Percentiles rank a stretch among this genome's conserved stretches.
phyloP scores from a whole-genome alignment of 2,888 invertebrate species.

The Acanthosoma haemorrhoidale region DNA sequence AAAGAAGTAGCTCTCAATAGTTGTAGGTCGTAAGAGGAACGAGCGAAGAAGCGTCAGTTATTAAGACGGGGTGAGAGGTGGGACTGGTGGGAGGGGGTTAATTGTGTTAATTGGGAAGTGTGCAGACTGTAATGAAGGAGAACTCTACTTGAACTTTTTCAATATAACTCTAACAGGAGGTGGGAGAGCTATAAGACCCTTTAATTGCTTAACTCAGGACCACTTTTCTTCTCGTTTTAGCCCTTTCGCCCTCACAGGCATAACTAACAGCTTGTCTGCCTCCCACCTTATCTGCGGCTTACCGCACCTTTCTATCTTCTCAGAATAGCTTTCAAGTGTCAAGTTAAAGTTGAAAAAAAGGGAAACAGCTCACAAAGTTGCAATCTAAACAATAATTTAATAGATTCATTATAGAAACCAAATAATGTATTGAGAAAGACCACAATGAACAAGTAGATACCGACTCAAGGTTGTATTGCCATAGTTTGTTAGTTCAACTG shows the following conservation, averaged over 20 bases:
- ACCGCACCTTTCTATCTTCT: no score
- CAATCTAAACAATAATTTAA: no score
- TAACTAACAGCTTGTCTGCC: background rate
- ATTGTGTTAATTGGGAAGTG: slow-evolving; percentile 19
- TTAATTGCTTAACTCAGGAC: slow-evolving; percentile 19
- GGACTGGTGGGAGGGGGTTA: slow-evolving; percentile 14
- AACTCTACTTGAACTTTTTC: slow-evolving; percentile 17
- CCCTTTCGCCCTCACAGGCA: no score
- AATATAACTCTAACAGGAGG: slow-evolving; percentile 13
- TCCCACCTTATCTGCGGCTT: background rate
- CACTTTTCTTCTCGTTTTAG: slow-evolving; percentile 5
- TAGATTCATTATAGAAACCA: no score
- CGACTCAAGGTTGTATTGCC: no score
- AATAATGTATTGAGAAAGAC: no score
- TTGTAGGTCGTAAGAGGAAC: no score
- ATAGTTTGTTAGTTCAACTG: no score
- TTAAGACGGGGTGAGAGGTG: background rate
- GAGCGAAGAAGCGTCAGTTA: background rate
- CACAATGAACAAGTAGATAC: no score
- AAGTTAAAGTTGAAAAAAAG: no score
- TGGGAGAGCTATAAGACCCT: slow-evolving; percentile 6
- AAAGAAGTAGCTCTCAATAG: slow-evolving; percentile 1
- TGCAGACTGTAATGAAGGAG: slow-evolving; percentile 7
- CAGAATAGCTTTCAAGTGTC: no score
- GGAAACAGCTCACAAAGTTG: no score